Evolutionary conservation across 2,797 vertebrate species (phyloP).

Genomic region (Sebastes cheni): DNA sequence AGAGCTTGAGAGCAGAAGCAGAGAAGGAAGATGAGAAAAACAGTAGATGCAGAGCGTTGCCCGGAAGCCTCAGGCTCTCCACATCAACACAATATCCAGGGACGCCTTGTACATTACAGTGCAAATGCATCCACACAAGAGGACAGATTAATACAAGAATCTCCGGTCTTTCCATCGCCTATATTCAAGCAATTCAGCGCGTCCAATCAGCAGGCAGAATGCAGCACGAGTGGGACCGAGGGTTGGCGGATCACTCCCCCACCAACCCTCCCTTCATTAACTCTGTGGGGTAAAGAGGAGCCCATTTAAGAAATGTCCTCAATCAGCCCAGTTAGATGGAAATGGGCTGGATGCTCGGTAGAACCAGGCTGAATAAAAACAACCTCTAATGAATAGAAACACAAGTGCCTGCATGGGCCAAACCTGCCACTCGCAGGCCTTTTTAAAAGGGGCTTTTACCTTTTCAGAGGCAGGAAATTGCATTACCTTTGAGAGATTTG

Average conservation of each 20-base stretch:
- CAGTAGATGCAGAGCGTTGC: not conserved
- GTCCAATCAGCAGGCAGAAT: constrained; percentile 51
- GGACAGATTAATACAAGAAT: constrained; percentile 41
- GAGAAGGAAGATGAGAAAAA: not conserved
- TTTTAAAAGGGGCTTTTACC: constrained; percentile 67
- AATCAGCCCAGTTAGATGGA: constrained; percentile 65
- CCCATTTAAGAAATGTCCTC: constrained; percentile 61
- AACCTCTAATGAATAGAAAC: constrained; percentile 73
- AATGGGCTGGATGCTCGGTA: constrained; percentile 58
- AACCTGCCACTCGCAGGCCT: constrained; percentile 32
- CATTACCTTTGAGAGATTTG: constrained; percentile 53
- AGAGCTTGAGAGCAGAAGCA: not conserved
- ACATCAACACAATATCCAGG: constrained; percentile 15
- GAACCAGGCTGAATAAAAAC: constrained; percentile 63
- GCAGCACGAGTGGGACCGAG: constrained; percentile 22
- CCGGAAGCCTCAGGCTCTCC: not conserved
- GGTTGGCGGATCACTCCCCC: constrained; percentile 14
- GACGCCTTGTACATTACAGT: constrained; percentile 25
- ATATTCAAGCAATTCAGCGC: constrained; percentile 30
- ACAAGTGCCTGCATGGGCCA: constrained; percentile 52
- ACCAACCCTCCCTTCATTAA: constrained; percentile 55
- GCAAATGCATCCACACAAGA: constrained; percentile 55
- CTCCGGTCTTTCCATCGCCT: constrained; percentile 38
- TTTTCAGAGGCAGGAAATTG: constrained; percentile 70
- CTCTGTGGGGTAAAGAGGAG: constrained; percentile 45